Evolutionary conservation across 2,888 invertebrate species (phyloP), one percentile per base, ranked within the genome.

Genomic region (Blastobasis lacticolella): DNA sequence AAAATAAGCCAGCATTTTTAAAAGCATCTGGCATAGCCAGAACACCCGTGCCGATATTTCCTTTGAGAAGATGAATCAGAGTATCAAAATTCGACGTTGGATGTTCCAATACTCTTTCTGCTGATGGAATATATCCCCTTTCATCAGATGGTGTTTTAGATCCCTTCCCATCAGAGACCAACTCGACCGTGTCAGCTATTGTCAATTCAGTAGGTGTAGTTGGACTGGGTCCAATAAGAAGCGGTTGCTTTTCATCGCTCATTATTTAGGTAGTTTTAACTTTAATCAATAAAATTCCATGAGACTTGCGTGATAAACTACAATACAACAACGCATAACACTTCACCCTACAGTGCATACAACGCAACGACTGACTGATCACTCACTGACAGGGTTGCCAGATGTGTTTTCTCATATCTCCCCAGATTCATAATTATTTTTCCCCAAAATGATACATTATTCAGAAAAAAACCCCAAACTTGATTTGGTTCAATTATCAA

Each of bases 1-100:
- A 91, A 69, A 94, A 91, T 53, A 97, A 89, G 8, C 98, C 98
- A 52, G 97, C 94, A 86, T 97, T 95, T 75, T 94, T 93, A 73
- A 97, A 95, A 10, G 97, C 97, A 82, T 96, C 93, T 5, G 99
- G 98, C 95, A 99, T 96, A 6, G 99, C 98, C 61, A 99, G 87
- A 62, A 99, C 97, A 5, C 99, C 99, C 0, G 98, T 98, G 6
- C 98, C 98, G 58, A 92, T 90, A 64, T 93, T 93, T 37, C 93
- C 93, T 76, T 94, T 94, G 42, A 94, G 78, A 57, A 94, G 81
- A 72, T 93, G 93, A 60, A 94, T 91, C 75, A 94, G 88, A 2
- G 94, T 94, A 69, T 94, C 94, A 63, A 92, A 89, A 81, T 94
- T 96, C 59, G 94, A 94, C 4, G 95, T 94, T 0, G 95, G 94